phyloP scores from a whole-genome alignment of 2,113 vertebrate species.

The Melospiza georgiana region DNA sequence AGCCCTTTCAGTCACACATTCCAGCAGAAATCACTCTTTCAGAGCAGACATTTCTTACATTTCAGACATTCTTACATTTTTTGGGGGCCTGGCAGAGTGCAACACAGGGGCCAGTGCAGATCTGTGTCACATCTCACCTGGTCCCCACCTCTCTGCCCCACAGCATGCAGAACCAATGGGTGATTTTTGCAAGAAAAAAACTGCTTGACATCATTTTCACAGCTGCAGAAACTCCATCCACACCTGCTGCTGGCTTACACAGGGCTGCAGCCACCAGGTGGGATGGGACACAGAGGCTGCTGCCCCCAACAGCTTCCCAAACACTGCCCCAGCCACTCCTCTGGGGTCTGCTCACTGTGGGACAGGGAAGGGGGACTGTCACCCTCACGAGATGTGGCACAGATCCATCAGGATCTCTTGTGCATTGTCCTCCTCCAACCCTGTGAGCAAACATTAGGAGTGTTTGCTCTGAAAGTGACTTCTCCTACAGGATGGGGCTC shows the following conservation, averaged over 20 bases:
- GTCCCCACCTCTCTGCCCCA: not conserved
- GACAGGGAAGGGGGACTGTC: not conserved
- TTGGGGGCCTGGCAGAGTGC: accelerated
- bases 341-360: not conserved
- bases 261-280: not conserved
- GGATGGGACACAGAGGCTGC: not conserved
- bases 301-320: not conserved
- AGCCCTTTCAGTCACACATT: not conserved
- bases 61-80: not conserved
- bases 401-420: not conserved
- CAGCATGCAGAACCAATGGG: not conserved
- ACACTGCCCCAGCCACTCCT: not conserved
- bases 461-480: not conserved
- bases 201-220: not conserved
- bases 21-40: not conserved
- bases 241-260: not conserved
- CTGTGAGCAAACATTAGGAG: not conserved
- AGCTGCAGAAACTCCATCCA: not conserved
- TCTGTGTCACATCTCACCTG: not conserved
- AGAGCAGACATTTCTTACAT: not conserved
- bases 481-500: not conserved
- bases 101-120: not conserved
- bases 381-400: not conserved
- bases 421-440: not conserved
- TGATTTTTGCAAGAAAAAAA: not conserved